Base-by-base conservation (phyloP, 1,140 invertebrate species). In the Cephus cinctus region DNA sequence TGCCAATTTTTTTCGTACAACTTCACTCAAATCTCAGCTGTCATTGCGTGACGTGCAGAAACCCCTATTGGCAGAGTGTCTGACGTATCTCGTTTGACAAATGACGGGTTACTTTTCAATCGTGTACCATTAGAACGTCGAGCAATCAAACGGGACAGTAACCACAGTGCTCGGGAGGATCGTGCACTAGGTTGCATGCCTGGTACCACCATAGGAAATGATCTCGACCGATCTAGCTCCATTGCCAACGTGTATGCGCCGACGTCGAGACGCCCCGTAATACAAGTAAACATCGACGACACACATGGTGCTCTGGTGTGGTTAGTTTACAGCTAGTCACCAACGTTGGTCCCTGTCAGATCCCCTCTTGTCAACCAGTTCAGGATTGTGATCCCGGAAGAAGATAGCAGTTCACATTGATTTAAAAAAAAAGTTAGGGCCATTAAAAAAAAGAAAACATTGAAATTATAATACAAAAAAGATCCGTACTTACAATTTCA, bases 111-210 rank as follows among this genome's bases (percentile, higher is more conserved):
- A n/a, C n/a, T n/a, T n/a, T n/a, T n/a, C n/a, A n/a, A n/a, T n/a
- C n/a, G 42, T 32, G 44, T 50, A 52, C 52, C 57, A 53, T 55
- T 50, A 48, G 27, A 63, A 54, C 60, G 65, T 56, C 57, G 57
- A 70, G 60, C 62, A 63, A 71, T 70, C 69, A 66, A 73, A 71
- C 71, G 68, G 63, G 63, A 71, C 70, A 73, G 71, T 73, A 72
- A 74, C 71, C 71, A 74, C 71, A 74, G 57, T 59, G 56, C 50
- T 48, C 43, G 48, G 46, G 48, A 52, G 43, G 54, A 65, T 56
- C 51, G 46, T 47, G 50, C 31, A 48, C 50, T 57, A 50, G 50
- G 57, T 64, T 62, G 57, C 57, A 61, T 61, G 45, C 45, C 30
- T 38, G 18, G 21, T 47, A 40, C 43, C 48, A 23, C 31, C 50